Percentiles rank a stretch among this genome's conserved stretches.
Conservation (phyloP, 2,113 vertebrate genomes). For the Pachypanchax playfairii region DNA sequence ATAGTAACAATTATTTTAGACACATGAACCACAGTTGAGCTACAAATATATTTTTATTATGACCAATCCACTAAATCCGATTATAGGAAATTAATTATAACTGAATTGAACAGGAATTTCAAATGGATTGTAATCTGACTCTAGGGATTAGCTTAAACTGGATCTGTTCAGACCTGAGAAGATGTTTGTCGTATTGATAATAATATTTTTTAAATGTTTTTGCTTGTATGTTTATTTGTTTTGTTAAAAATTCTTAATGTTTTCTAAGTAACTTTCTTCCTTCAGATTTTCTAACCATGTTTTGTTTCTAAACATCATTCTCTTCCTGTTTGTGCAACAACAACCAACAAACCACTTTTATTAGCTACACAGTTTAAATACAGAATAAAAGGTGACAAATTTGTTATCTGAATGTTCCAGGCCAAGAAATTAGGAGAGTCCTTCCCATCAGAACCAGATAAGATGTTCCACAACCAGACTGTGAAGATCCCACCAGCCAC, state of each 20-base stretch:
- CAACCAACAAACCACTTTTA: background rate
- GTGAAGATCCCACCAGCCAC: conserved; percentile 77
- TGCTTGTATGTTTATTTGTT: no score
- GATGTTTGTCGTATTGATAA: no score
- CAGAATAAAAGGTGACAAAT: background rate
- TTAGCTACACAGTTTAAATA: background rate
- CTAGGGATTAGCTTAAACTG: no score
- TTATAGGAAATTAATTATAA: no score
- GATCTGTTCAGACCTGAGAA: no score
- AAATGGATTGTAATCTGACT: no score
- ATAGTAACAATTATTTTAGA: no score
- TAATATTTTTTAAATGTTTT: no score
- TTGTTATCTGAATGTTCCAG: conserved; percentile 48
- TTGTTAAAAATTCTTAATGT: background rate
- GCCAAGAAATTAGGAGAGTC: conserved; percentile 43
- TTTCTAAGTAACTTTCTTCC: background rate
- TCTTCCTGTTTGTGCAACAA: conserved; percentile 24
- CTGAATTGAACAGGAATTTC: no score
- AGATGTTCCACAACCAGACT: conserved; percentile 76
- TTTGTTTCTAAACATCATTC: background rate
- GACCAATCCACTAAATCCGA: no score
- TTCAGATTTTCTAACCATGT: background rate
- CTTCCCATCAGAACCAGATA: conserved; percentile 25
- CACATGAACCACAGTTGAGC: no score
- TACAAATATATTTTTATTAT: no score